Evolutionary conservation across 1,140 invertebrate species (phyloP).

Genomic region (Bombus huntii): DNA sequence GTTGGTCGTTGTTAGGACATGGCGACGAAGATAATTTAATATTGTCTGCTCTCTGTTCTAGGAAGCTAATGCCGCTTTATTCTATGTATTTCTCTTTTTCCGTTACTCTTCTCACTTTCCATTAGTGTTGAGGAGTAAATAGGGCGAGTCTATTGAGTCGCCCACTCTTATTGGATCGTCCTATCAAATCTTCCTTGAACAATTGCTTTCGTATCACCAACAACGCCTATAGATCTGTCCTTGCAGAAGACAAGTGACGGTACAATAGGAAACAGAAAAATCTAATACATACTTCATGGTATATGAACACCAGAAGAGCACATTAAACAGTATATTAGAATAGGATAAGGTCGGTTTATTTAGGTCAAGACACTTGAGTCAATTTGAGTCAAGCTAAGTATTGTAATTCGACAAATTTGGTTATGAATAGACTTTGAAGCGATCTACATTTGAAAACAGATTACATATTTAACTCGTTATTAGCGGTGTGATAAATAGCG

Average conservation of each 20-base stretch:
- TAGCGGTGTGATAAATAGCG: too few species aligned
- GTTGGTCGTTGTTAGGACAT: too few species aligned
- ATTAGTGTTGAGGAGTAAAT: background rate
- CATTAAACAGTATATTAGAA: too few species aligned
- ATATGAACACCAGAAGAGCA: too few species aligned
- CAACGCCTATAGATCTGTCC: background rate
- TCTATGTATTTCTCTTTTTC: background rate
- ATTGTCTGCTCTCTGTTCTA: too few species aligned
- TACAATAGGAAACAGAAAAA: background rate
- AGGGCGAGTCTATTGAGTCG: constrained; percentile 1
- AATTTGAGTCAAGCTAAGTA: too few species aligned
- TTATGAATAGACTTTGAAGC: too few species aligned
- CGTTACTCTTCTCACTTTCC: background rate
- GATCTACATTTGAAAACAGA: too few species aligned
- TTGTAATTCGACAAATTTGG: too few species aligned
- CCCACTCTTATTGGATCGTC: background rate
- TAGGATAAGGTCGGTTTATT: too few species aligned
- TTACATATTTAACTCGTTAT: too few species aligned
- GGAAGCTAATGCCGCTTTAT: background rate
- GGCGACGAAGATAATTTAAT: background rate
- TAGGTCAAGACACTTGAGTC: too few species aligned
- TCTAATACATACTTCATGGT: background rate
- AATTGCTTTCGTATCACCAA: background rate
- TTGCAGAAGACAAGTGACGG: background rate
- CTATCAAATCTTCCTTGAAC: constrained; percentile 8